Evolutionary conservation across 2,113 vertebrate species (phyloP).

Genomic region (Noturus placidus): DNA sequence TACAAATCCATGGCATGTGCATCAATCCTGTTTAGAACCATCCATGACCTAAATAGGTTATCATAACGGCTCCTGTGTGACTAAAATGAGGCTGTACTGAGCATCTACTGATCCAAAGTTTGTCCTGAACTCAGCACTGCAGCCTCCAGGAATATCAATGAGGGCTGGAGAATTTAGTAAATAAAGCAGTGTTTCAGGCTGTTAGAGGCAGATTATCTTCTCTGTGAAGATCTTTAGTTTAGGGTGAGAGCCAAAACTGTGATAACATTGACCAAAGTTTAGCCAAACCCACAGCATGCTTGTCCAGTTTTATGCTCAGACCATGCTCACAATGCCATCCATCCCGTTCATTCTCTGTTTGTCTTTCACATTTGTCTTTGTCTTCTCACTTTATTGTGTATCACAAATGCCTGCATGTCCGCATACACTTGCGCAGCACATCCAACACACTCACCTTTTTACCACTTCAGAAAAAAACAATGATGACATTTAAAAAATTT

Average conservation of each 20-base stretch:
- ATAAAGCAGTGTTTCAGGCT: slow-evolving; percentile 22
- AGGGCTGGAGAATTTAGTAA: slow-evolving; percentile 5
- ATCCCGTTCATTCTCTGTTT: background rate
- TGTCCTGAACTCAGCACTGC: slow-evolving; percentile 36
- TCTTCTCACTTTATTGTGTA: background rate
- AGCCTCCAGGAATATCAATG: slow-evolving; percentile 45
- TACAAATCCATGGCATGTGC: background rate
- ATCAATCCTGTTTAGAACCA: background rate
- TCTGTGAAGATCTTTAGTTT: background rate
- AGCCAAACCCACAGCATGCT: background rate
- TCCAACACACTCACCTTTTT: background rate
- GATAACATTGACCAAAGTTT: background rate
- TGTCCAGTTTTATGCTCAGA: background rate
- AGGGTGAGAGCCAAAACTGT: background rate
- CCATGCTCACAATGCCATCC: background rate
- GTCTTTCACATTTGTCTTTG: background rate
- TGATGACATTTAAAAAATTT: slow-evolving; percentile 18
- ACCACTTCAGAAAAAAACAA: background rate
- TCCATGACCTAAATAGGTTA: slow-evolving; percentile 33
- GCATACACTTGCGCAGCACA: background rate
- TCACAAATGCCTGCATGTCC: background rate
- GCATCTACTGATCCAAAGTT: slow-evolving; percentile 38
- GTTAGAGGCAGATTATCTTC: background rate
- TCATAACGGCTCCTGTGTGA: slow-evolving; percentile 33
- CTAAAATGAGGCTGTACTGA: slow-evolving; percentile 19